These are phyloP conservation scores for Perognathus longimembris DNA, from an alignment of 2,113 vertebrate species.

Conservation along the genomic window DNA sequence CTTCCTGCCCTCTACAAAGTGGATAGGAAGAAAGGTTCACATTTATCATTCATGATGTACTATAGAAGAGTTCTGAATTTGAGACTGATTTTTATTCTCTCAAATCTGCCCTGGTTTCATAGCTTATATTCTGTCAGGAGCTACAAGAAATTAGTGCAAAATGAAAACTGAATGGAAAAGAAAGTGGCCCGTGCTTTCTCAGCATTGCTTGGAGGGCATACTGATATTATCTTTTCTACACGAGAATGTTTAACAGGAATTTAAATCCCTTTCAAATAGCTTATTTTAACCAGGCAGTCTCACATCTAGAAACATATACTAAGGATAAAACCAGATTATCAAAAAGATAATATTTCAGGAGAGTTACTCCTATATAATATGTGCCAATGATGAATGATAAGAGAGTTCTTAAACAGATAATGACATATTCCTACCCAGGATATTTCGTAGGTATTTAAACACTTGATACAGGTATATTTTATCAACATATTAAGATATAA, in stretches of 20 bases:
- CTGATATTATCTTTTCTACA: neutral
- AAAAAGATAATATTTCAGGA: neutral
- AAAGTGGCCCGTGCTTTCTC: conserved; percentile 17
- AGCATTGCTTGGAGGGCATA: neutral
- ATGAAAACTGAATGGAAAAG: conserved; percentile 17
- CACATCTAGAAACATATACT: neutral
- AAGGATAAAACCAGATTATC: neutral
- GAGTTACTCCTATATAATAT: neutral
- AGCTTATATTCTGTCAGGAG: conserved; percentile 40
- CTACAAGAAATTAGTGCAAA: neutral
- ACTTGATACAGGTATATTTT: neutral
- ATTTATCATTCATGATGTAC: conserved; percentile 30
- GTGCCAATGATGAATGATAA: neutral
- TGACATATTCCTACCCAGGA: neutral
- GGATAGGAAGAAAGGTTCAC: conserved; percentile 22
- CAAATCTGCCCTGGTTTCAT: neutral
- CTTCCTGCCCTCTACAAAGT: neutral
- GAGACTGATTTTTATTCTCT: neutral
- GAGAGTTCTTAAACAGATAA: neutral
- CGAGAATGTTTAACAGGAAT: neutral
- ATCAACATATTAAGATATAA: neutral
- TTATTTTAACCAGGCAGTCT: neutral
- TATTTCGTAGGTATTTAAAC: neutral
- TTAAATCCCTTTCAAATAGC: neutral
- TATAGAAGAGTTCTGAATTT: neutral